phyloP scores from a whole-genome alignment of 2,797 vertebrate species.

The Xyrichtys novacula region DNA sequence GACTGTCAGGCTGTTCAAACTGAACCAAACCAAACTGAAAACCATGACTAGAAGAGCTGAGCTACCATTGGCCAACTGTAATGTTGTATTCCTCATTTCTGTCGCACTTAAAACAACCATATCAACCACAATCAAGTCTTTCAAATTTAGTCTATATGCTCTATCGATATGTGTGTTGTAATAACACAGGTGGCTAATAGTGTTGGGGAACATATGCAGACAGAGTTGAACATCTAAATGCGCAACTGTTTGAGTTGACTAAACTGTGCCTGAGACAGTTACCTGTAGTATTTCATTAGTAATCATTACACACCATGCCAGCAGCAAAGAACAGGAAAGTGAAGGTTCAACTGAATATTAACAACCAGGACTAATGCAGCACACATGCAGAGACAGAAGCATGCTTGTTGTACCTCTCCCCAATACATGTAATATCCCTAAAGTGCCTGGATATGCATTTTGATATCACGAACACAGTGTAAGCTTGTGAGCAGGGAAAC shows the following conservation, averaged over 20 bases:
- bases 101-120: too few species aligned
- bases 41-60: too few species aligned
- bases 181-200: not conserved
- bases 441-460: conserved; percentile 22
- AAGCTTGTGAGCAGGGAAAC: conserved; percentile 42
- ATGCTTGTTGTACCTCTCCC: conserved; percentile 79
- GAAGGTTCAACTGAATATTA: conserved; percentile 51
- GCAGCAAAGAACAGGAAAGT: conserved; percentile 70
- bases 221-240: not conserved
- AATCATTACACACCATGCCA: conserved; percentile 45
- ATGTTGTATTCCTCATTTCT: too few species aligned
- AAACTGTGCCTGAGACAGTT: not conserved
- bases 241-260: not conserved
- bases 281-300: conserved; percentile 7
- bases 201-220: not conserved
- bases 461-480: conserved; percentile 34
- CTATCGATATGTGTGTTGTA: too few species aligned
- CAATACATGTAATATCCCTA: conserved; percentile 73
- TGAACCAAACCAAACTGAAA: too few species aligned
- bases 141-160: too few species aligned
- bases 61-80: too few species aligned
- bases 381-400: conserved; percentile 65
- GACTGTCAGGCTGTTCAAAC: too few species aligned
- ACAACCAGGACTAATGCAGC: conserved; percentile 37
- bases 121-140: too few species aligned